Evolutionary conservation across 2,888 invertebrate genomes (phyloP).

Genomic region (Oasisia sp.): DNA sequence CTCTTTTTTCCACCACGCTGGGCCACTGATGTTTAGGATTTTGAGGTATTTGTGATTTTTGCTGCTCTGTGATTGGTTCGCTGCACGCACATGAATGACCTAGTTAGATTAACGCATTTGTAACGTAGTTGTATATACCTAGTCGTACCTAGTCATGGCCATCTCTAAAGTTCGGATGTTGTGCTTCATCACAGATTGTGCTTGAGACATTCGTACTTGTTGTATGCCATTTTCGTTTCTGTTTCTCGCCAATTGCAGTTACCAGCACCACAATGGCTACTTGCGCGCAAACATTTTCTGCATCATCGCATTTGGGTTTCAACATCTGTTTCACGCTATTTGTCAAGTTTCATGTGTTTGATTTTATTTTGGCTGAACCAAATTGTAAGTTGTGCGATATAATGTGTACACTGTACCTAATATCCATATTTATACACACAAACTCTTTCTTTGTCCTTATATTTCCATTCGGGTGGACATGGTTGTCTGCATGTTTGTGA

Average conservation of each 20-base stretch:
- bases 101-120: slow-evolving; percentile 10
- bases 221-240: slow-evolving; percentile 14
- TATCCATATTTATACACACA: slow-evolving; percentile 1
- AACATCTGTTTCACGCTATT: slow-evolving; percentile 18
- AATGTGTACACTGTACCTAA: background rate
- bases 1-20: slow-evolving; percentile 31
- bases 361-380: background rate
- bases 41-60: slow-evolving; percentile 76
- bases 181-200: background rate
- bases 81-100: slow-evolving; percentile 12
- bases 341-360: background rate
- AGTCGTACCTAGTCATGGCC: slow-evolving; percentile 36
- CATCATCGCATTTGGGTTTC: background rate
- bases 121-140: slow-evolving; percentile 20
- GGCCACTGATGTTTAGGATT: slow-evolving; percentile 72
- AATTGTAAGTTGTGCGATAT: background rate
- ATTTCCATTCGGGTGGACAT: background rate
- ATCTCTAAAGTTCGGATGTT: slow-evolving; percentile 45
- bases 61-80: slow-evolving; percentile 25
- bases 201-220: background rate
- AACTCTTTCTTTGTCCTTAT: background rate
- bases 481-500: background rate
- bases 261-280: background rate
- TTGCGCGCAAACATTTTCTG: slow-evolving; percentile 20
- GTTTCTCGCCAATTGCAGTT: slow-evolving; percentile 18